phyloP scores from a whole-genome alignment of 2,888 invertebrate genomes.

The Hirtodrosophila confusa region DNA sequence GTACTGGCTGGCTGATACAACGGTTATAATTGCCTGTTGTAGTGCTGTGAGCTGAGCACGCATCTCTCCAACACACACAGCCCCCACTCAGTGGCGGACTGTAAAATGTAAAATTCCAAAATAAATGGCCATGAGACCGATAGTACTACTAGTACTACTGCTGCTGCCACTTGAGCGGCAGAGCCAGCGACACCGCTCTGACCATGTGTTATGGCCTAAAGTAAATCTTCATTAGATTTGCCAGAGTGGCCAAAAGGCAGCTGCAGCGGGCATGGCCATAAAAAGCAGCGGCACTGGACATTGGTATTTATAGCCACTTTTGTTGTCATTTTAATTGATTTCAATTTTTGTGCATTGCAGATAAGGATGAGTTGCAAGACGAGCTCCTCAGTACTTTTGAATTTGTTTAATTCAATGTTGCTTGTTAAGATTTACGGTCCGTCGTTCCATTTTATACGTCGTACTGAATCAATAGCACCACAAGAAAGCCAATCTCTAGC shows the following conservation, averaged over 20 bases:
- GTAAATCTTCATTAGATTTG: conserved; percentile 83
- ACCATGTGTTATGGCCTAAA: conserved; percentile 80
- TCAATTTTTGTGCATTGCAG: conserved; percentile 71
- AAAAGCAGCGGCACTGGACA: conserved; percentile 59
- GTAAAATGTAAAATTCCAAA: conserved; percentile 79
- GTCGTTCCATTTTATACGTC: conserved; percentile 30
- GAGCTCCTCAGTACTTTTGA: conserved; percentile 6
- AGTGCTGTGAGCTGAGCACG: conserved; percentile 48
- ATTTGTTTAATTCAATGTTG: conserved; percentile 36
- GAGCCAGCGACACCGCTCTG: conserved; percentile 25
- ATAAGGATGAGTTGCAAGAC: conserved; percentile 70
- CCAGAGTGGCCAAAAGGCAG: conserved; percentile 73
- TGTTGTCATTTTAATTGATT: conserved; percentile 79
- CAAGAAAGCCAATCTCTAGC: conserved; percentile 8
- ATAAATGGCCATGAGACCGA: conserved; percentile 71
- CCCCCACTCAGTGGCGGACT: conserved; percentile 48
- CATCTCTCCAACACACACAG: conserved; percentile 53
- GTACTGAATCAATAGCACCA: conserved; percentile 4
- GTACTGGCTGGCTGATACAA: conserved; percentile 36
- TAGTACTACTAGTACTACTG: conserved; percentile 13
- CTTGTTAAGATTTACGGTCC: conserved; percentile 32
- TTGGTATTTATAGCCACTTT: conserved; percentile 74
- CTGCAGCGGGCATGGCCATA: conserved; percentile 50
- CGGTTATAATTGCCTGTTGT: conserved; percentile 76
- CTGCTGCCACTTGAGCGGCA: conserved; percentile 67